phyloP scores from a whole-genome alignment of 2,888 invertebrate genomes.

The Fissipunctia ypsillon region DNA sequence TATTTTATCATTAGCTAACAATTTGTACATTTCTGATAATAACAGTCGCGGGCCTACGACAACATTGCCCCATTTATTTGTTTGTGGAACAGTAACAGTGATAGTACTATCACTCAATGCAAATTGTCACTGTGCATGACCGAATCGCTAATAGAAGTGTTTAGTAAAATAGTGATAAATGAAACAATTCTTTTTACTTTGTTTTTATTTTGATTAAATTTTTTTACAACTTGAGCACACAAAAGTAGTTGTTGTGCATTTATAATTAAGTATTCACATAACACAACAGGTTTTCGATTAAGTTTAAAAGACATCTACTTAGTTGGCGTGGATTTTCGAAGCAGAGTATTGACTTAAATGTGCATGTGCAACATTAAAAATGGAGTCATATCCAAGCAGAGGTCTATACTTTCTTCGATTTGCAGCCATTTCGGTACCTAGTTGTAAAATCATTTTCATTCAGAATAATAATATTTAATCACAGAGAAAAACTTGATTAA shows the following conservation, averaged over 20 bases:
- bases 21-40: conserved; percentile 67
- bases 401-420: neutral
- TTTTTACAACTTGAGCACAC: neutral
- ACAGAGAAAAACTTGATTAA: neutral
- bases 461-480: neutral
- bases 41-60: conserved; percentile 74
- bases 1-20: conserved; percentile 66
- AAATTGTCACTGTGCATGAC: conserved; percentile 84
- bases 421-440: neutral
- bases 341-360: neutral
- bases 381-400: neutral
- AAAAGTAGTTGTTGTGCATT: neutral
- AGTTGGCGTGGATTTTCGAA: neutral
- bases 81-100: conserved; percentile 76
- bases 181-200: neutral
- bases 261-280: neutral
- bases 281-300: neutral
- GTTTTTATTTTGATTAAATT: neutral
- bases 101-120: conserved; percentile 85
- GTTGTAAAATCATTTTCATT: neutral
- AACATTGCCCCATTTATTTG: conserved; percentile 75
- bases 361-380: neutral
- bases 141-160: conserved; percentile 83
- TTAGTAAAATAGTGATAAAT: conserved; percentile 66
- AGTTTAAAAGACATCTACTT: neutral